Evolutionary conservation across 2,113 vertebrate genomes (phyloP), one percentile per base, ranked within the genome.

Genomic region (Gallinago undulata): DNA sequence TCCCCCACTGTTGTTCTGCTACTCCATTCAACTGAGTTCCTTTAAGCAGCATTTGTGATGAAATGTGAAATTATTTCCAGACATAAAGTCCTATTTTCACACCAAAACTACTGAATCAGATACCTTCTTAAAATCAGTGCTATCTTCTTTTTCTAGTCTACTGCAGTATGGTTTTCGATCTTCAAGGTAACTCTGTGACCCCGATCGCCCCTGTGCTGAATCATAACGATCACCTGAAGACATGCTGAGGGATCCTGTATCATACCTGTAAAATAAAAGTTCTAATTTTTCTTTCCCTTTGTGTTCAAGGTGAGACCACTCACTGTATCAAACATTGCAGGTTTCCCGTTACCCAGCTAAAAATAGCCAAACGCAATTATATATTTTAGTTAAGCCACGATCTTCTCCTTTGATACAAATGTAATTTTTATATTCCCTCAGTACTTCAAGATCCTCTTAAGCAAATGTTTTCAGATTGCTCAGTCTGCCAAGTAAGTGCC

Each of bases 71-170:
- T 16, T 30, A 73, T 5, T 77, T 60, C 30, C 56, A 84, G 60
- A n/a, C 10, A 64, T 33, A 33, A 79, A 81, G 6, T 84, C 90
- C 68, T 60, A 62, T 55, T 89, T 85, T 77, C 68, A 48, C 53
- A 72, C 7, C 24, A 67, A 73, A 84, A 33, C 78, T 81, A 79
- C 9, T 74, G 70, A n/a, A 10, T 48, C 63, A 90, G 84, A 86
- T 98, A 99, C 99, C 99, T 99, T 99, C 98, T 99, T 99, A 96
- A 99, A 99, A 97, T 99, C 99, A 92, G 98, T 98, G 97, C 98
- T 93, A 94, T 99, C 99, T 66, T 99, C 99, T 97, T 98, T 98
- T 53, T 99, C 98, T 97, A 98, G 96, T 75, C 98, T 98, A 96
- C 98, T 99, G n/a, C 98, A 98, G 83, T 99, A 99, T 1, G 98